Evolutionary conservation across 35 echinoderm and acorn worm genomes (phyloP).

Genomic region (Patiria miniata): DNA sequence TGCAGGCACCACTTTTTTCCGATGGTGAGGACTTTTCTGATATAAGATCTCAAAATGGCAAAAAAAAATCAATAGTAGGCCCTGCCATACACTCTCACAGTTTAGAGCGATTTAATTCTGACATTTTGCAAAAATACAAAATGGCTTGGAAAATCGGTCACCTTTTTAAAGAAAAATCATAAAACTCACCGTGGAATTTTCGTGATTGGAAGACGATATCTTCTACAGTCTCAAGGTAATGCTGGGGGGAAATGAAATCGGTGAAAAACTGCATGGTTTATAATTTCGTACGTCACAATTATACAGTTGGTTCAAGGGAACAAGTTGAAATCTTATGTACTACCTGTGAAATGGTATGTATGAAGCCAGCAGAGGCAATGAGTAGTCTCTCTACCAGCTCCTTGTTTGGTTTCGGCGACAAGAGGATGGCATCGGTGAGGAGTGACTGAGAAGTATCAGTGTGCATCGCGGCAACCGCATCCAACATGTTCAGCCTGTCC

Average conservation of each 20-base stretch:
- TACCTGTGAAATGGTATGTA: not conserved
- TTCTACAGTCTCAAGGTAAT: not conserved
- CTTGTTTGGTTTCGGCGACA: constrained; percentile 5
- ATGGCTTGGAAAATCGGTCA: too few relatives aligned
- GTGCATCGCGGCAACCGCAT: constrained; percentile 8
- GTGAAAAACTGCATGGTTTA: not conserved
- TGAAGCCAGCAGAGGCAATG: not conserved
- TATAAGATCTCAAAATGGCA: too few relatives aligned
- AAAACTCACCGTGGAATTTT: not conserved
- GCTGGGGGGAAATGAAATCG: not conserved
- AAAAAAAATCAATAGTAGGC: too few relatives aligned
- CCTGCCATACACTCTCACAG: too few relatives aligned
- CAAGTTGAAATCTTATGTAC: not conserved
- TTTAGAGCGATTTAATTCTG: too few relatives aligned
- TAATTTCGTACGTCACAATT: too few relatives aligned
- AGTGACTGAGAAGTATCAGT: not conserved
- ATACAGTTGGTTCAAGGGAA: not conserved
- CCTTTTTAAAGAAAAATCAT: too few relatives aligned
- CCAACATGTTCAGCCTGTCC: not conserved
- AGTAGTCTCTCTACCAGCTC: constrained; percentile 33
- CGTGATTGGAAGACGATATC: constrained; percentile 29
- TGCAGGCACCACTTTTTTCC: too few relatives aligned
- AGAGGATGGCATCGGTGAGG: not conserved
- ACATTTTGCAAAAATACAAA: too few relatives aligned
- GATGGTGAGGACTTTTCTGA: too few relatives aligned